These are phyloP conservation scores for Drosophila nikananu DNA, from an alignment of 1,140 invertebrate species.

Conservation along the genomic window DNA sequence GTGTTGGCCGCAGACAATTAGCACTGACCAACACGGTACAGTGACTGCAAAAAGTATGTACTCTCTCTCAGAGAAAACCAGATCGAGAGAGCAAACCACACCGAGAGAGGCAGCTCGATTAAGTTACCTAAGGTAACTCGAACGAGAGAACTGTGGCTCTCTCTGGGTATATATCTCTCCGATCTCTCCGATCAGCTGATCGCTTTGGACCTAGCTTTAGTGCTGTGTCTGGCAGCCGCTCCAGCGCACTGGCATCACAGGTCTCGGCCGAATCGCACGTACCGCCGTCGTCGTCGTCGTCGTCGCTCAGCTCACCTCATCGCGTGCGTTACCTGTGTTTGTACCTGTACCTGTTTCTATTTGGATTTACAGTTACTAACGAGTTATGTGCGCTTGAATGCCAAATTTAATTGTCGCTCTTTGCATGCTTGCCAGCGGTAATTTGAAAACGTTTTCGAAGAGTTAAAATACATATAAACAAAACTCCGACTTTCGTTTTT, in stretches of 20 bases:
- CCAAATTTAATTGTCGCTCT: slow-evolving; percentile 76
- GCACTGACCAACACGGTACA: slow-evolving; percentile 47
- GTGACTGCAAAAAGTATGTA: slow-evolving; percentile 38
- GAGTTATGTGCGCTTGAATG: slow-evolving; percentile 76
- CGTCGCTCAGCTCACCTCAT: slow-evolving; percentile 12
- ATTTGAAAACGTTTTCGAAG: slow-evolving; percentile 60
- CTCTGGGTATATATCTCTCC: too few relatives aligned
- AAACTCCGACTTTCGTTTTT: slow-evolving; percentile 70
- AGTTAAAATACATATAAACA: slow-evolving; percentile 27
- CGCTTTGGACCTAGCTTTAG: slow-evolving; percentile 19
- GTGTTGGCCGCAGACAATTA: slow-evolving; percentile 58
- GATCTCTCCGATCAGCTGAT: slow-evolving; percentile 62
- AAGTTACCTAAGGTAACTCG: too few relatives aligned
- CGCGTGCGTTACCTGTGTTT: slow-evolving; percentile 30
- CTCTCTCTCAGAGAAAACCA: not conserved
- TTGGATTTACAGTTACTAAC: slow-evolving; percentile 75
- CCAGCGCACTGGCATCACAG: slow-evolving; percentile 57
- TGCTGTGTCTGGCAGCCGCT: slow-evolving; percentile 20
- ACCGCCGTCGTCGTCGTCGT: not conserved
- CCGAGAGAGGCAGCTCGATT: too few relatives aligned
- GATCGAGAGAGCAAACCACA: not conserved
- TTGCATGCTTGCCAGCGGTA: slow-evolving; percentile 49
- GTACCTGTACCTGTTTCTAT: slow-evolving; percentile 41
- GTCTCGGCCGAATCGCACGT: slow-evolving; percentile 46
- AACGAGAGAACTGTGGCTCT: too few relatives aligned